These are phyloP conservation scores for Rhadina sibilatrix DNA, from an alignment of 2,113 vertebrate genomes.

Conservation along the genomic window DNA sequence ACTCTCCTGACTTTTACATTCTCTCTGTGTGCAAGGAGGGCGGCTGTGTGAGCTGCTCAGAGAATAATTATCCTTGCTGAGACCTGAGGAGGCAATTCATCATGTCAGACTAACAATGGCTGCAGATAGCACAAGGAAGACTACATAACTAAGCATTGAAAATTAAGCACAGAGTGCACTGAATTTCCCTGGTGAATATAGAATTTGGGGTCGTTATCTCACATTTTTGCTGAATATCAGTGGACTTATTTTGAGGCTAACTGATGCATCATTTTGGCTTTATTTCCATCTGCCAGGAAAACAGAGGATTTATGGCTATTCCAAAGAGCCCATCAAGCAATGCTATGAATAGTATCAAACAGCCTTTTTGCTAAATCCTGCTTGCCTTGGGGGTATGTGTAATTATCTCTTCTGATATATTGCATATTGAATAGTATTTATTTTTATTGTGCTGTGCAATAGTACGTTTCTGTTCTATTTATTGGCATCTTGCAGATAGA, in stretches of 20 bases:
- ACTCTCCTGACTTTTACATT: constrained; percentile 20
- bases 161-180: not conserved
- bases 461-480: not conserved
- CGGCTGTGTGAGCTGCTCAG: not conserved
- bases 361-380: constrained; percentile 2
- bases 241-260: not conserved
- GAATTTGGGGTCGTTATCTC: constrained; percentile 36
- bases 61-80: constrained; percentile 59
- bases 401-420: constrained; percentile 34
- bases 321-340: constrained; percentile 12
- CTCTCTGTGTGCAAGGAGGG: not conserved
- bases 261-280: constrained; percentile 29
- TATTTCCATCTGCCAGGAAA: constrained; percentile 42
- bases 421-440: constrained; percentile 38
- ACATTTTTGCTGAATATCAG: constrained; percentile 40
- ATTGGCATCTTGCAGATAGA: constrained; percentile 1
- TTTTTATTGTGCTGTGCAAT: not conserved
- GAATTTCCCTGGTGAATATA: constrained; percentile 43
- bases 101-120: constrained; percentile 51
- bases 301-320: constrained; percentile 40
- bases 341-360: constrained; percentile 6
- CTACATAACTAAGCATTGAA: constrained; percentile 24
- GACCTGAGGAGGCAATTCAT: constrained; percentile 63
- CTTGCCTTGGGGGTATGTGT: not conserved
- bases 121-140: constrained; percentile 39